Percentiles rank a stretch among this genome's conserved stretches.
These are phyloP conservation scores for Kuschelorhynchus macadamiae DNA, from an alignment of 2,888 invertebrate genomes.

Conservation along the genomic window DNA sequence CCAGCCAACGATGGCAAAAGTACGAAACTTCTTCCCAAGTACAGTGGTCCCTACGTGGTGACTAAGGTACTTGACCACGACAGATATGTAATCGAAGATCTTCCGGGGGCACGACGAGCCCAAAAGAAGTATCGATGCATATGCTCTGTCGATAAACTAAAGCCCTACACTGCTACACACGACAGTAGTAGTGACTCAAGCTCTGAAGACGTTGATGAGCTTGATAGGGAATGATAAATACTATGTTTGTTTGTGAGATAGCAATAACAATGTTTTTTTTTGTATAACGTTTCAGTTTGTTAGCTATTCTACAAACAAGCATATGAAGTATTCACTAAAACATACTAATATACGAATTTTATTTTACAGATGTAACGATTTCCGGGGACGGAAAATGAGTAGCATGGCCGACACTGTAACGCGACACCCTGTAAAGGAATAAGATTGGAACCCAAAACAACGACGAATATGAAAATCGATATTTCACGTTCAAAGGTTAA, in stretches of 20 bases:
- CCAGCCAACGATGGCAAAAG: slow-evolving; percentile 33
- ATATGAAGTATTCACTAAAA: no score
- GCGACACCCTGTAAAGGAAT: no score
- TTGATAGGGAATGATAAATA: no score
- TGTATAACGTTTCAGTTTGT: not conserved
- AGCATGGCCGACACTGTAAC: no score
- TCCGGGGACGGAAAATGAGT: not conserved
- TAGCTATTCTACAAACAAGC: no score
- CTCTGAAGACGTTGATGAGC: not conserved
- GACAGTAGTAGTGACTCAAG: not conserved
- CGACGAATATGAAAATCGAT: no score
- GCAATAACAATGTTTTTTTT: not conserved
- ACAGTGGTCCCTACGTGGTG: slow-evolving; percentile 42
- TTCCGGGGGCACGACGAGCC: not conserved
- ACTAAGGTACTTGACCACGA: slow-evolving; percentile 37
- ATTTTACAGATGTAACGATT: not conserved
- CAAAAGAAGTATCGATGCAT: not conserved
- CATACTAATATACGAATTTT: no score
- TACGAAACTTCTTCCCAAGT: slow-evolving; percentile 43
- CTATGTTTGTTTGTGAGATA: no score
- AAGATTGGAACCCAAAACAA: no score
- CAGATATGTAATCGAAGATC: slow-evolving; percentile 31
- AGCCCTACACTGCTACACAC: not conserved
- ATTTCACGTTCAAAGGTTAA: no score
- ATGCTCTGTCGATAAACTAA: not conserved